Conservation (phyloP, 1,140 invertebrate genomes). For the Drosophila arawakana region DNA sequence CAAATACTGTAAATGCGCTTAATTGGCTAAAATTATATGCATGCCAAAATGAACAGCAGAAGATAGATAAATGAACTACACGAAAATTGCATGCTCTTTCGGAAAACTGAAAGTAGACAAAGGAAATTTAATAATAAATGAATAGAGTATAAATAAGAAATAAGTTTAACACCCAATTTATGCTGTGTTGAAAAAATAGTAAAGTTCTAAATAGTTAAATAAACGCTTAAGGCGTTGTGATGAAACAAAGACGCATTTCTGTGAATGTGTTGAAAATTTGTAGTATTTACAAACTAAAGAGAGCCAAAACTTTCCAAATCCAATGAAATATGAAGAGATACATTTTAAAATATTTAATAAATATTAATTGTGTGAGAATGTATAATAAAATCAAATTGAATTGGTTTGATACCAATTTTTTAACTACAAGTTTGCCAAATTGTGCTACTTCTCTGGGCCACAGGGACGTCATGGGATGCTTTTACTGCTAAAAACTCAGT, state of each 20-base stretch:
- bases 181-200: too few relatives aligned
- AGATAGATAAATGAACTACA: constrained; percentile 20
- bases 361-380: too few relatives aligned
- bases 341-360: too few relatives aligned
- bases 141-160: background rate
- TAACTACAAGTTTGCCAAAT: background rate
- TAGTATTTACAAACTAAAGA: too few relatives aligned
- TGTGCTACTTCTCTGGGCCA: constrained; percentile 1
- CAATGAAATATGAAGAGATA: too few relatives aligned
- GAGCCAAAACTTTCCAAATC: too few relatives aligned
- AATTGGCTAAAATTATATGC: constrained; percentile 69
- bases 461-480: background rate
- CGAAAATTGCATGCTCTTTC: constrained; percentile 12
- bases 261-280: too few relatives aligned
- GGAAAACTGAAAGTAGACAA: background rate
- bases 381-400: background rate
- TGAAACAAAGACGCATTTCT: too few relatives aligned
- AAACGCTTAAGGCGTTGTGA: too few relatives aligned
- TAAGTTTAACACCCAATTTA: too few relatives aligned
- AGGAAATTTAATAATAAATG: constrained; percentile 2
- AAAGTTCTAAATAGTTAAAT: too few relatives aligned
- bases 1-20: constrained; percentile 59
- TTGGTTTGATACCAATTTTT: background rate
- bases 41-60: constrained; percentile 48
- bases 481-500: constrained; percentile 11